These are phyloP conservation scores for Shinisaurus crocodilurus DNA, from an alignment of 2,113 vertebrate genomes.

Conservation along the genomic window DNA sequence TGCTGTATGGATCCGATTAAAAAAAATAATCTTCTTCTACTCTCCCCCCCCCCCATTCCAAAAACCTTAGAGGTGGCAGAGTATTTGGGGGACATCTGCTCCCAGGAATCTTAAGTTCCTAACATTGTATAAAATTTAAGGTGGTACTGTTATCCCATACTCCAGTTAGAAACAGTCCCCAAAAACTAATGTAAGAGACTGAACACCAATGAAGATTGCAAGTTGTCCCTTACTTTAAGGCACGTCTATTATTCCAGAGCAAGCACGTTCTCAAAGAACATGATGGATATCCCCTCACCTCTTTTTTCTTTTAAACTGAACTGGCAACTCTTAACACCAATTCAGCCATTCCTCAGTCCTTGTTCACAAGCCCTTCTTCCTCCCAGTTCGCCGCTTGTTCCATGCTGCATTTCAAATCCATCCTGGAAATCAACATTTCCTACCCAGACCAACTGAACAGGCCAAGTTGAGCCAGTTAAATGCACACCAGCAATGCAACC, in stretches of 20 bases:
- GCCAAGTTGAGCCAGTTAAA: background rate
- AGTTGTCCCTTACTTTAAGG: background rate
- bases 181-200: background rate
- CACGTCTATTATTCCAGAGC: background rate
- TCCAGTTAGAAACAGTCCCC: background rate
- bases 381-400: background rate
- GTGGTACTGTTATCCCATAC: background rate
- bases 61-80: background rate
- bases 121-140: background rate
- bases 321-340: background rate
- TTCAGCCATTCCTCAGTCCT: background rate
- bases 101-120: background rate
- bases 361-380: background rate
- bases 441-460: background rate
- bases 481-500: background rate
- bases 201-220: background rate
- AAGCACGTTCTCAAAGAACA: background rate
- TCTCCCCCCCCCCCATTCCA: background rate
- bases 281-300: background rate
- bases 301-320: background rate
- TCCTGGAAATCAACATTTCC: background rate
- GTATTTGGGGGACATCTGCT: background rate
- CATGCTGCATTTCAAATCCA: background rate
- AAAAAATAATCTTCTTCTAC: background rate
- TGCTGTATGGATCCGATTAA: slow-evolving; percentile 16